Evolutionary conservation across 2,888 invertebrate species (phyloP).

Genomic region (Chorisops tibialis): DNA sequence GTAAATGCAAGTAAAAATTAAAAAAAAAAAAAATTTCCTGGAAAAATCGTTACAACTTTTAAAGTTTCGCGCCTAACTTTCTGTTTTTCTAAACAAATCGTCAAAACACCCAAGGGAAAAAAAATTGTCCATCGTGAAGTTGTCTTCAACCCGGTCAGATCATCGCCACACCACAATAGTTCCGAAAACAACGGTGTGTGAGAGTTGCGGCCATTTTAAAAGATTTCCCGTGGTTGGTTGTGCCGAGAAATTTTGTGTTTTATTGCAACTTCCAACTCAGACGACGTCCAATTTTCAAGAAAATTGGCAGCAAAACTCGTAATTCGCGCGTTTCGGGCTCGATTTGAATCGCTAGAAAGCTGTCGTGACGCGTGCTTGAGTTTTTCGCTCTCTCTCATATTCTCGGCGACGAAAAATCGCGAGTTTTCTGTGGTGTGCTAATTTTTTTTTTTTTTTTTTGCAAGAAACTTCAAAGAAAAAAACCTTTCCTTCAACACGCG

Average conservation of each 20-base stretch:
- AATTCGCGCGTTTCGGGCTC: constrained; percentile 14
- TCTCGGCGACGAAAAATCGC: too few relatives aligned
- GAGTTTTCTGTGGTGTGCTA: too few relatives aligned
- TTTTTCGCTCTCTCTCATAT: constrained; percentile 8
- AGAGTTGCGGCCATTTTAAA: constrained; percentile 64
- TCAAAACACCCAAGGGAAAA: too few relatives aligned
- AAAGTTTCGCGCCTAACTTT: too few relatives aligned
- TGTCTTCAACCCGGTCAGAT: background rate
- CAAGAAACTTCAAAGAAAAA: too few relatives aligned
- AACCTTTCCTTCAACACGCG: too few relatives aligned
- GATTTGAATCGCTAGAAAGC: background rate
- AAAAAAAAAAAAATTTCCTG: too few relatives aligned
- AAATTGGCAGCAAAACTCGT: constrained; percentile 13
- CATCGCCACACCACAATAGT: constrained; percentile 13
- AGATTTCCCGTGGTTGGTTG: constrained; percentile 62
- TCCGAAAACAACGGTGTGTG: constrained; percentile 57
- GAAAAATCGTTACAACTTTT: too few relatives aligned
- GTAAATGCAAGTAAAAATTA: too few relatives aligned
- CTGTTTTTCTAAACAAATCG: too few relatives aligned
- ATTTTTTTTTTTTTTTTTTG: too few relatives aligned
- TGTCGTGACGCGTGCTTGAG: constrained; percentile 2
- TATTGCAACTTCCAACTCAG: background rate
- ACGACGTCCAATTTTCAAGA: constrained; percentile 39
- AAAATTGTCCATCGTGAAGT: background rate
- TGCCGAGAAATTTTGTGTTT: constrained; percentile 55